Evolutionary conservation across 2,888 invertebrate species (phyloP).

Genomic region (Halocaridina rubra): DNA sequence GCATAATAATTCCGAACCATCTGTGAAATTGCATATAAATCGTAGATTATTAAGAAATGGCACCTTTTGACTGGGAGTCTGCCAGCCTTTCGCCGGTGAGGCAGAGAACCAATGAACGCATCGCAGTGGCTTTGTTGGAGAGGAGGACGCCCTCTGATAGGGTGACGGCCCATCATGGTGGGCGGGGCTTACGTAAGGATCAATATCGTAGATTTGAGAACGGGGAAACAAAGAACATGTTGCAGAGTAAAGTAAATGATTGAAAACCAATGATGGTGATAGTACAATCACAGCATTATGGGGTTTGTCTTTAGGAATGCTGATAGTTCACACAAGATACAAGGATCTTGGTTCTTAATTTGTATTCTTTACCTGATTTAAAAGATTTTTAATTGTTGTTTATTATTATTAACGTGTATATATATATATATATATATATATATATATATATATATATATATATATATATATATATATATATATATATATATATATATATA

Average conservation of each 20-base stretch:
- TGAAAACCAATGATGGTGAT: not conserved
- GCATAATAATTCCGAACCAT: no score
- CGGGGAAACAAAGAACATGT: not conserved
- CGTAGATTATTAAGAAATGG: not conserved
- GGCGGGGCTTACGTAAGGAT: constrained; percentile 48
- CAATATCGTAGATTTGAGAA: constrained; percentile 30
- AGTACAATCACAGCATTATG: no score
- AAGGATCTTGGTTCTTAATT: no score
- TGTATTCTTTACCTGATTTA: no score
- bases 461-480: not conserved
- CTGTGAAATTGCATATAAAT: not conserved
- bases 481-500: not conserved
- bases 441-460: not conserved
- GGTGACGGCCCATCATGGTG: not conserved
- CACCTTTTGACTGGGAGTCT: constrained; percentile 4
- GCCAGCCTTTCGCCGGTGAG: constrained; percentile 7
- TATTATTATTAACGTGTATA: not conserved
- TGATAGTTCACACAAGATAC: no score
- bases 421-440: not conserved
- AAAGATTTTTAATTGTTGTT: no score
- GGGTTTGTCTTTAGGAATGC: no score
- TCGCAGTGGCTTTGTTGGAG: not conserved
- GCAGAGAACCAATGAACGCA: not conserved
- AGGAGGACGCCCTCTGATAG: not conserved
- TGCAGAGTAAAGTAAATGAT: not conserved